phyloP scores from a whole-genome alignment of 2,888 invertebrate genomes.

The Cancer borealis region DNA sequence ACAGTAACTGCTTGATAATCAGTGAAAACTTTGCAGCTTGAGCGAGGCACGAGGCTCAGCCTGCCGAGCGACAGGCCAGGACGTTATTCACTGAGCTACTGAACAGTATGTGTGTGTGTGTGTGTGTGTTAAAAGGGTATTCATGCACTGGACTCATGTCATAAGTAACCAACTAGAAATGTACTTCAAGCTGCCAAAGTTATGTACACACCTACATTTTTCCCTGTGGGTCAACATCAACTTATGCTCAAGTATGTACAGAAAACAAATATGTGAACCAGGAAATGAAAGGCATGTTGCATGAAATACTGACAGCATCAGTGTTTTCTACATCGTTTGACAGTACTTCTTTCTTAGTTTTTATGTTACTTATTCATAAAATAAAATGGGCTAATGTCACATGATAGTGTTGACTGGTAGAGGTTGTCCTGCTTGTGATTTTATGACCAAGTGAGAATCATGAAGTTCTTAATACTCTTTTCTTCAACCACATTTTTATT shows the following conservation, averaged over 20 bases:
- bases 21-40: no score
- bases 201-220: background rate
- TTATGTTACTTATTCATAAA: background rate
- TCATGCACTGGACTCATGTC: background rate
- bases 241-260: conserved; percentile 18
- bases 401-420: background rate
- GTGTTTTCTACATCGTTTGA: background rate
- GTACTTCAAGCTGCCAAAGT: conserved; percentile 17
- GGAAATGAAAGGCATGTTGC: background rate
- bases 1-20: no score
- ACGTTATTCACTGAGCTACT: no score
- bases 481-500: background rate
- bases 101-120: background rate
- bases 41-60: no score
- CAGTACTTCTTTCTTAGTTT: conserved; percentile 1
- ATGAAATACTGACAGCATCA: conserved; percentile 18
- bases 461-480: background rate
- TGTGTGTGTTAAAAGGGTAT: background rate
- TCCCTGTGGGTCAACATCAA: background rate
- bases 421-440: background rate
- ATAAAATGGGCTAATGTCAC: background rate
- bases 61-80: no score
- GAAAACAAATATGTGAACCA: background rate
- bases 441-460: background rate
- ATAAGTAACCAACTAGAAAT: background rate